Conservation (phyloP, 2,888 invertebrate genomes). For the Tetranychus piercei region DNA sequence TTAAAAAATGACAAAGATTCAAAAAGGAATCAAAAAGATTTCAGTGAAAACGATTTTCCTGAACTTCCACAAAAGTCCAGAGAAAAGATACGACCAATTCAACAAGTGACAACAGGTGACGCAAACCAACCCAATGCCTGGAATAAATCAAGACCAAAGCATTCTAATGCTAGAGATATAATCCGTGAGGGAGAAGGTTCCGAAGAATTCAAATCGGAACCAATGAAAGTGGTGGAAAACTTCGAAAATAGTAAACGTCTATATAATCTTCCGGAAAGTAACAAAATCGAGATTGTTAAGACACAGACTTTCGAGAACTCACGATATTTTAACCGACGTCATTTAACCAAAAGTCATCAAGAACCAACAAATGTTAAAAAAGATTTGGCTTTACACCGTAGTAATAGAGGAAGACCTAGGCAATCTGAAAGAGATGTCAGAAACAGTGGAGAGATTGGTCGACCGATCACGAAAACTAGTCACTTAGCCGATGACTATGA, state of each 20-base stretch:
- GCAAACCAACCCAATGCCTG: conserved; percentile 2
- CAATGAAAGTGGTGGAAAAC: conserved; percentile 14
- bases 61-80: conserved; percentile 14
- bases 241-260: conserved; percentile 12
- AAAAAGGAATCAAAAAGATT: conserved; percentile 10
- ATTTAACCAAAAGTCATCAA: background rate
- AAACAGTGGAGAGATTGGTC: conserved; percentile 10
- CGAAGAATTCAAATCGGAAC: conserved; percentile 10
- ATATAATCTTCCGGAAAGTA: background rate
- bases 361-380: conserved; percentile 14
- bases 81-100: background rate
- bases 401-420: background rate
- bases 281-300: conserved; percentile 17
- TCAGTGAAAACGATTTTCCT: conserved; percentile 20
- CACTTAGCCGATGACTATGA: conserved; percentile 1
- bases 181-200: background rate
- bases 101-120: background rate
- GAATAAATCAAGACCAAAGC: conserved; percentile 10
- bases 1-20: background rate
- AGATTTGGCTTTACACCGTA: conserved; percentile 8
- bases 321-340: conserved; percentile 13
- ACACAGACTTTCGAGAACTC: conserved; percentile 26
- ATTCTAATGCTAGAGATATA: background rate
- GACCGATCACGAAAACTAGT: conserved; percentile 15
- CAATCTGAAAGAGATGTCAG: background rate